phyloP scores from a whole-genome alignment of 1,140 invertebrate species.

The Harpegnathos saltator region DNA sequence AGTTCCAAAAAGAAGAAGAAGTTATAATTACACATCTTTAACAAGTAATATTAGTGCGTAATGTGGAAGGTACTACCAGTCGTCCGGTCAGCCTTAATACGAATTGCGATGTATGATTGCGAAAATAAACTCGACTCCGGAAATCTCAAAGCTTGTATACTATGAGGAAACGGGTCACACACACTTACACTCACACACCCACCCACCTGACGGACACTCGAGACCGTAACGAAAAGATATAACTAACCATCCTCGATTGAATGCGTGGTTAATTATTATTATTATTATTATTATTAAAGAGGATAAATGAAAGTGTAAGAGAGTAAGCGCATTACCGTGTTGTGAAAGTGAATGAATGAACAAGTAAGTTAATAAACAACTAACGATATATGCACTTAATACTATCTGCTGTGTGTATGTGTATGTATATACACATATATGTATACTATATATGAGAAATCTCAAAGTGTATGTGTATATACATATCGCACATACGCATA shows the following conservation, averaged over 20 bases:
- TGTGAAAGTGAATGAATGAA: constrained; percentile 71
- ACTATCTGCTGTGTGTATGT: constrained; percentile 78
- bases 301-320: constrained; percentile 69
- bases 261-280: constrained; percentile 75
- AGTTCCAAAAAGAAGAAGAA: constrained; percentile 40
- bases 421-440: not conserved
- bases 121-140: constrained; percentile 56
- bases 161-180: constrained; percentile 54
- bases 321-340: constrained; percentile 68
- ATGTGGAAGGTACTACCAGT: constrained; percentile 52
- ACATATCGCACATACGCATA: constrained; percentile 60
- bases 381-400: constrained; percentile 81
- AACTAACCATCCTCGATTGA: constrained; percentile 69
- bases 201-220: constrained; percentile 52
- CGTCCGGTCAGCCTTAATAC: constrained; percentile 64
- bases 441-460: too few species aligned
- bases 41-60: constrained; percentile 43
- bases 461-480: constrained; percentile 29
- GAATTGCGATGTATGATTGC: constrained; percentile 29
- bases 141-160: constrained; percentile 65
- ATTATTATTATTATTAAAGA: constrained; percentile 66
- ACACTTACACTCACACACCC: too few species aligned
- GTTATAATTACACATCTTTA: constrained; percentile 28
- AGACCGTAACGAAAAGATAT: constrained; percentile 67
- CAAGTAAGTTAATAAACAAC: constrained; percentile 77